Conservation (phyloP, 2,797 vertebrate genomes). For the Arnoldichthys spilopterus region DNA sequence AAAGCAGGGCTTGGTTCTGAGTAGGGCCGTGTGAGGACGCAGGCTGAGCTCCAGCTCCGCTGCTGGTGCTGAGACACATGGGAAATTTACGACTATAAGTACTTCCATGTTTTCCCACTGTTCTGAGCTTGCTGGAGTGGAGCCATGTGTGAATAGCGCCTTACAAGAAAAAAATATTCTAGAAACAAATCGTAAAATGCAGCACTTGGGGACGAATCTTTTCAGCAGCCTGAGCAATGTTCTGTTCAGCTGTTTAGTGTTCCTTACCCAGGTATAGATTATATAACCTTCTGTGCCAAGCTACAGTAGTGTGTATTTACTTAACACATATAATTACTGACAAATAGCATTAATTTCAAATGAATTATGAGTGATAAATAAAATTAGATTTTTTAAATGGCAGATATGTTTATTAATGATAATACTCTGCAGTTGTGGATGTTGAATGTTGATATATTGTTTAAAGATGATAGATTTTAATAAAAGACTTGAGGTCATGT, state of each 20-base stretch:
- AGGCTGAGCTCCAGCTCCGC: constrained; percentile 55
- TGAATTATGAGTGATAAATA: no score
- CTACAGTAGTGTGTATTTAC: constrained; percentile 23
- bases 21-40: constrained; percentile 62
- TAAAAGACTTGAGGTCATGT: no score
- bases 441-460: no score
- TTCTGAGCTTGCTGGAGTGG: constrained; percentile 20
- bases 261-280: constrained; percentile 22
- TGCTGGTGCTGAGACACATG: constrained; percentile 61
- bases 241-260: constrained; percentile 43
- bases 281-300: constrained; percentile 28
- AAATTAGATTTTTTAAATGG: no score
- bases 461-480: no score
- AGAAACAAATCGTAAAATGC: constrained; percentile 58
- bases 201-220: constrained; percentile 42
- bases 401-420: no score
- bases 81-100: constrained; percentile 63
- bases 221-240: constrained; percentile 58
- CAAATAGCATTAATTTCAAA: not conserved
- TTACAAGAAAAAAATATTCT: constrained; percentile 30
- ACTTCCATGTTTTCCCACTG: constrained; percentile 60
- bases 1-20: constrained; percentile 54
- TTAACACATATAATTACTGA: constrained; percentile 1
- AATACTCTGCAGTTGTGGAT: not conserved
- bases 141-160: constrained; percentile 48